Evolutionary conservation across 2,797 vertebrate species (phyloP).

Genomic region (Micrastur ruficollis): DNA sequence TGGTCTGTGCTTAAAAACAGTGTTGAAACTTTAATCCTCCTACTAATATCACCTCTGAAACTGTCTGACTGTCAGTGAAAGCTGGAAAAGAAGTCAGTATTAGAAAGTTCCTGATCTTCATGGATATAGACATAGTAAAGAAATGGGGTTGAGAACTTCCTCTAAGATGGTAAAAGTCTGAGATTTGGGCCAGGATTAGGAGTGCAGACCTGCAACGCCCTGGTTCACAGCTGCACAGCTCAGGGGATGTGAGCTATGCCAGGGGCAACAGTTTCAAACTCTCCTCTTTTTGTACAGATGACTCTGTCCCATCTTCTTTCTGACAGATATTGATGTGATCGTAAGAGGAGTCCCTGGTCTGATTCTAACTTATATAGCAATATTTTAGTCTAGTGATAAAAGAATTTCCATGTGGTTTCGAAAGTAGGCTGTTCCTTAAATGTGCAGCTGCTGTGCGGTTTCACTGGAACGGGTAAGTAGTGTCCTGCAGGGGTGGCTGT

Average conservation of each 20-base stretch:
- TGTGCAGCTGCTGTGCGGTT: background rate
- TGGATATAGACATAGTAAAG: background rate
- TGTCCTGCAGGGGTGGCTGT: background rate
- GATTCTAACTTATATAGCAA: background rate
- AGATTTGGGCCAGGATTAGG: background rate
- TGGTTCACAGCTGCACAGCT: background rate
- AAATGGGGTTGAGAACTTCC: background rate
- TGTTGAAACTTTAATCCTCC: background rate
- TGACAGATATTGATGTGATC: background rate
- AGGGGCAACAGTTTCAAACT: background rate
- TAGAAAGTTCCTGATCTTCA: background rate
- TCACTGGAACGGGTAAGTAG: background rate
- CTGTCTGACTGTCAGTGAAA: background rate
- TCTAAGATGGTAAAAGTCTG: background rate
- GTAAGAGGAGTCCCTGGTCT: background rate
- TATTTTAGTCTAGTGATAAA: background rate
- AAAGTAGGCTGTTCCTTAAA: background rate
- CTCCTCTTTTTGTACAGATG: background rate
- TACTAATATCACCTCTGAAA: background rate
- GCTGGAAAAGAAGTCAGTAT: background rate
- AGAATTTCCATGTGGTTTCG: background rate
- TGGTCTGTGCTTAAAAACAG: background rate
- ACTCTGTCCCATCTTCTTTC: background rate
- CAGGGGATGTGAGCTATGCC: rapidly evolving
- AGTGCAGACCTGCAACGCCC: background rate